phyloP scores from a whole-genome alignment of 2,113 vertebrate species.

The Butorides virescens region DNA sequence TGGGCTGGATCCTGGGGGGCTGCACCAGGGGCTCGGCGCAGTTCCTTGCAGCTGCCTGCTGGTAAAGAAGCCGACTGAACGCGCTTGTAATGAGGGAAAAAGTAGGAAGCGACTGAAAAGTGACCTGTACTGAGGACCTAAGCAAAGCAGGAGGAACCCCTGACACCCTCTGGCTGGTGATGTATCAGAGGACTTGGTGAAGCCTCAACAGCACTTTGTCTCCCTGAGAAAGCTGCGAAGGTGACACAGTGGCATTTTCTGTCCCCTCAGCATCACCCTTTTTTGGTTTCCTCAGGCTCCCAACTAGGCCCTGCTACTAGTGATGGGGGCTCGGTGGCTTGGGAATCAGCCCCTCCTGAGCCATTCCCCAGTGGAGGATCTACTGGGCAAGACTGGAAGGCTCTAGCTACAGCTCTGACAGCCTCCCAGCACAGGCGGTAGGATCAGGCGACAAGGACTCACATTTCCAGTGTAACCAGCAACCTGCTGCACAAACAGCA shows the following conservation, averaged over 20 bases:
- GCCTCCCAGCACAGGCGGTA: not conserved
- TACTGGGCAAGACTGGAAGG: not conserved
- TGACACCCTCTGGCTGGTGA: not conserved
- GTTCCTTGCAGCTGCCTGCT: not conserved
- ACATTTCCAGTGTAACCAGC: not conserved
- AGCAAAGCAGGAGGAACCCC: not conserved
- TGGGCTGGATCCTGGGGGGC: not conserved
- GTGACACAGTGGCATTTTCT: not conserved
- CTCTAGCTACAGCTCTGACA: not conserved
- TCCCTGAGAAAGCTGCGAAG: not conserved
- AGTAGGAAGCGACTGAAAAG: not conserved
- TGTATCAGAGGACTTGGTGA: not conserved
- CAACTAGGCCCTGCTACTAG: not conserved
- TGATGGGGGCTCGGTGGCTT: accelerated
- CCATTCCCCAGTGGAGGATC: not conserved
- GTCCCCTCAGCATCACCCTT: not conserved
- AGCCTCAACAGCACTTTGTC: not conserved
- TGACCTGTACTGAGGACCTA: not conserved
- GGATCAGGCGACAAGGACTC: not conserved
- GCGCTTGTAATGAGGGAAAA: not conserved
- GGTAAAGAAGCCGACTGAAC: not conserved
- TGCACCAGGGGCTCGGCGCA: not conserved
- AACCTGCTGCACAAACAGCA: not conserved
- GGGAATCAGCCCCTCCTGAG: too few relatives aligned
- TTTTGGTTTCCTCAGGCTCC: not conserved